These are phyloP conservation scores for Otis tarda DNA, from an alignment of 2,113 vertebrate genomes.

Conservation along the genomic window DNA sequence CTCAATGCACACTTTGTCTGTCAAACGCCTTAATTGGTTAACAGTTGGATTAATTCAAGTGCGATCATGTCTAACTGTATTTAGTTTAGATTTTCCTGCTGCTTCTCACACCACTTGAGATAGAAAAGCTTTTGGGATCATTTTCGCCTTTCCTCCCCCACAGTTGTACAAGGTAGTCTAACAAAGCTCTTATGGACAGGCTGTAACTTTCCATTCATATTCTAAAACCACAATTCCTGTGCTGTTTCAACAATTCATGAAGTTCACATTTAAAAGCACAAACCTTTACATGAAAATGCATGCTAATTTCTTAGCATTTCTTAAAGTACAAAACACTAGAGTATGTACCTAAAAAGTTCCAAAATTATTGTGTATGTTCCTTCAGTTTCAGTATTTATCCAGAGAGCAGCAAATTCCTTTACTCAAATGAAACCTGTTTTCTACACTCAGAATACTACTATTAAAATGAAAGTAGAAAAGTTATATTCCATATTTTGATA, in stretches of 20 bases:
- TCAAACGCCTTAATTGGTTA: not conserved
- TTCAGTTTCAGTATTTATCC: not conserved
- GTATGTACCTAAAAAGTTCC: not conserved
- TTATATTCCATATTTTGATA: not conserved
- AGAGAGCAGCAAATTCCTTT: not conserved
- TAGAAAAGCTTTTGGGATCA: not conserved
- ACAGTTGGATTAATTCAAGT: slow-evolving; percentile 1
- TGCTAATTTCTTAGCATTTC: not conserved
- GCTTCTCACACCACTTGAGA: not conserved
- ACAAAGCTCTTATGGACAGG: not conserved
- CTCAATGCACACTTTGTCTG: fast-evolving
- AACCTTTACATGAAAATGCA: not conserved
- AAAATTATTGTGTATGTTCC: not conserved
- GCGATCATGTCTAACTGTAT: not conserved
- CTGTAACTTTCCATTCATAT: not conserved
- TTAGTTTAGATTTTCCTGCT: not conserved
- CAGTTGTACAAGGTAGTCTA: not conserved
- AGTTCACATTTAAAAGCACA: not conserved
- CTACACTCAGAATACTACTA: not conserved
- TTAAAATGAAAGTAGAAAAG: not conserved
- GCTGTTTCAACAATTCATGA: not conserved
- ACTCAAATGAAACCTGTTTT: not conserved
- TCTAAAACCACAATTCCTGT: not conserved
- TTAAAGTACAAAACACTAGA: not conserved
- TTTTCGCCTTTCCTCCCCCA: not conserved